These are phyloP conservation scores for Hymenopus coronatus DNA, from an alignment of 2,888 invertebrate genomes.

Conservation along the genomic window DNA sequence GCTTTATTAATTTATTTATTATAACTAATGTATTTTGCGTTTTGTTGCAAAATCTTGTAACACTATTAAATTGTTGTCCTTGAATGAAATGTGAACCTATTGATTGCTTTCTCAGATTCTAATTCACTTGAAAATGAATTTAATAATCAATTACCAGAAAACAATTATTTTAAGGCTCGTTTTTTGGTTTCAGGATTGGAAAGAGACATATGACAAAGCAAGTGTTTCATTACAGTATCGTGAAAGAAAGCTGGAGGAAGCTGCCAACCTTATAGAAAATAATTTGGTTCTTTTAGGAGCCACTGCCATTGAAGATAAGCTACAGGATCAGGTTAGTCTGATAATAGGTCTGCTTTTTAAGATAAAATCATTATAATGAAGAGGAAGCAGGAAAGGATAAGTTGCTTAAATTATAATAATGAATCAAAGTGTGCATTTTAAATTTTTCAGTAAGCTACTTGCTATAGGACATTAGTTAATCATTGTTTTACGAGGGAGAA, in stretches of 20 bases:
- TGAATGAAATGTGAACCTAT: too few relatives aligned
- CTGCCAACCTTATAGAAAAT: slow-evolving; percentile 88
- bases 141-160: neutral
- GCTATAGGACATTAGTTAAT: too few relatives aligned
- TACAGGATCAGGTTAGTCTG: slow-evolving; percentile 66
- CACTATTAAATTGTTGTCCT: too few relatives aligned
- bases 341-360: neutral
- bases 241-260: slow-evolving; percentile 86
- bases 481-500: too few relatives aligned
- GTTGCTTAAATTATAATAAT: neutral
- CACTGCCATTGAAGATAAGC: slow-evolving; percentile 96
- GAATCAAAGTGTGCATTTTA: neutral
- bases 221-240: slow-evolving; percentile 77
- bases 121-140: too few relatives aligned
- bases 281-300: slow-evolving; percentile 87
- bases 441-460: neutral
- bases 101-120: too few relatives aligned
- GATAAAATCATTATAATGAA: neutral
- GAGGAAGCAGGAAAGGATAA: neutral
- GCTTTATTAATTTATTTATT: too few relatives aligned
- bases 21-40: too few relatives aligned
- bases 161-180: neutral
- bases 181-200: slow-evolving; percentile 64
- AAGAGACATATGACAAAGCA: slow-evolving; percentile 81
- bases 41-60: too few relatives aligned